Conservation (phyloP, 2,113 vertebrate species). For the Melospiza georgiana region DNA sequence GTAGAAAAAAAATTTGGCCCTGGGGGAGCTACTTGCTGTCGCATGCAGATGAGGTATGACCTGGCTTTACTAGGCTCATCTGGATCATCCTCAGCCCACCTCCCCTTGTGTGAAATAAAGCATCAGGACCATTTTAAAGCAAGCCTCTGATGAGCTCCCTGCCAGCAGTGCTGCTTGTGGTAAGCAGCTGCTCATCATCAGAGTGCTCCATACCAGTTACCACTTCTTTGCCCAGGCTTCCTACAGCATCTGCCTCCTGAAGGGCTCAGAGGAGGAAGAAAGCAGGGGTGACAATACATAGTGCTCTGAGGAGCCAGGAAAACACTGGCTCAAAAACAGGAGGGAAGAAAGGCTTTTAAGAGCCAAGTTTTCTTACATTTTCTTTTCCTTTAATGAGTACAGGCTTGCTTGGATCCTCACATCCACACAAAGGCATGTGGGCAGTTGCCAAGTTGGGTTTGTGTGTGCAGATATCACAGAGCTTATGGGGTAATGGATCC, state of each 20-base stretch:
- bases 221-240: not conserved
- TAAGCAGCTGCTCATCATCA: not conserved
- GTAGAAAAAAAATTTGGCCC: not conserved
- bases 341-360: not conserved
- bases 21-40: not conserved
- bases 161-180: rapidly evolving
- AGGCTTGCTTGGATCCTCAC: not conserved
- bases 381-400: not conserved
- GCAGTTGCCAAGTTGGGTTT: not conserved
- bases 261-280: not conserved
- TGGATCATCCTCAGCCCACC: not conserved
- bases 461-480: not conserved
- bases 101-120: not conserved
- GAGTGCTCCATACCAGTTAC: not conserved
- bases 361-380: not conserved
- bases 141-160: not conserved
- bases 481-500: not conserved
- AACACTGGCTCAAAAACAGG: not conserved
- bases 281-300: not conserved
- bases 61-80: not conserved
- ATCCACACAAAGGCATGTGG: not conserved
- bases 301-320: not conserved
- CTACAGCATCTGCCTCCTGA: not conserved
- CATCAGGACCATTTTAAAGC: not conserved
- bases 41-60: not conserved